Base-by-base conservation (phyloP, 1,140 invertebrate species). In the Hesperophylax magnus region DNA sequence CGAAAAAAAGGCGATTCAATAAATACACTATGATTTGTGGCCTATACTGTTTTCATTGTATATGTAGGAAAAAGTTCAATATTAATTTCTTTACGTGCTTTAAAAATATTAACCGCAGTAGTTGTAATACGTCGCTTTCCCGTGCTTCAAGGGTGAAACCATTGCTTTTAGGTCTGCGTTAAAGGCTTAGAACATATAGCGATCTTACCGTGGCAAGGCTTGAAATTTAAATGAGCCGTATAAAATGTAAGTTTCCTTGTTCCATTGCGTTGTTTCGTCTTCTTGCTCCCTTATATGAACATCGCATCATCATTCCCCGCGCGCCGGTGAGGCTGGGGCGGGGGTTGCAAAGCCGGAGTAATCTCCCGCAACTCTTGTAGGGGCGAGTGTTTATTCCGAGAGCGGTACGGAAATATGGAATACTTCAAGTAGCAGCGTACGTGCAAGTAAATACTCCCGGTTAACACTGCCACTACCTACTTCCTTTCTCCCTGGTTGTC, bases 301-400 rank as follows among this genome's bases (percentile, higher is more conserved):
- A 67, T 47, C 39, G 8, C 39, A 47, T 67, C 63, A 67, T 67
- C 63, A 61, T 61, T 5, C n/a, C 58, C n/a, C 0, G 18, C 18
- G 58, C 14, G 20, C 18, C 17, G 39, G 39, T 1, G 39, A 47
- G 39, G 39, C 0, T 0, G 8, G 39, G 39, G 27, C 27, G 27
- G 39, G 39, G 39, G 11, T 47, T 31, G n/a, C 63, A 67, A 67
- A 67, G 63, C 63, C 63, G 63, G 24, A 67, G 63, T 67, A 67
- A 67, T 80, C 60, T 80, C 71, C 71, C n/a, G 34, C 79, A 67
- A 75, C 27, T 80, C 54, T 54, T 18, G 24, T 14, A 31, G 74
- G 34, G 69, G 39, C 61, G 56, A 81, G 80, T 81, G 80, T 81
- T 81, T 81, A 47, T 47, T 47, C 39, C 39, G 39, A 47, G 39